Conservation (phyloP, 2,888 invertebrate genomes). For the Tubulanus polymorphus region DNA sequence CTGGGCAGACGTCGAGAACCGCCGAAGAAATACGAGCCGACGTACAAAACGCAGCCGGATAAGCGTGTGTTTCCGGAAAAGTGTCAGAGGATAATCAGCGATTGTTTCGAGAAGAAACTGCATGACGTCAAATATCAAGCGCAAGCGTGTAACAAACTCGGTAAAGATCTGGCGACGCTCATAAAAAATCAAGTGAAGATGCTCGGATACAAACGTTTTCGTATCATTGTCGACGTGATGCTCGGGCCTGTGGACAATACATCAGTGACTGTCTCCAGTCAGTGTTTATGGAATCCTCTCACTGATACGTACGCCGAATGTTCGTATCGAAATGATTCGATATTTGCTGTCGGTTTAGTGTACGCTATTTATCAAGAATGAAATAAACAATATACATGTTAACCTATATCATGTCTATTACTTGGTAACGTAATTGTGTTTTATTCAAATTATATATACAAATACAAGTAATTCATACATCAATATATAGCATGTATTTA, state of each 20-base stretch:
- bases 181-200: not conserved
- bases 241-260: not conserved
- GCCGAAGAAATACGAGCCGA: no score
- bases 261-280: not conserved
- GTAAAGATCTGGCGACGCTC: not conserved
- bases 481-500: no score
- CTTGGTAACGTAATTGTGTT: no score
- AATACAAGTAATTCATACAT: no score
- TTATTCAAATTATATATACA: no score
- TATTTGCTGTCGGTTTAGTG: not conserved
- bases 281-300: not conserved
- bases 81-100: not conserved
- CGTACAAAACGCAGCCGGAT: no score
- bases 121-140: not conserved
- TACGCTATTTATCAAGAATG: not conserved
- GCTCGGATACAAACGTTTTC: not conserved
- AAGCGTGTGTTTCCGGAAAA: no score
- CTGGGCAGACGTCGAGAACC: no score
- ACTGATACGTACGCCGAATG: not conserved
- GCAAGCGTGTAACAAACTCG: not conserved
- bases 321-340: not conserved
- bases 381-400: no score
- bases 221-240: not conserved
- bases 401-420: no score
- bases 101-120: not conserved